Conservation (phyloP, 2,888 invertebrate species). For the Gymnosoma rotundatum region DNA sequence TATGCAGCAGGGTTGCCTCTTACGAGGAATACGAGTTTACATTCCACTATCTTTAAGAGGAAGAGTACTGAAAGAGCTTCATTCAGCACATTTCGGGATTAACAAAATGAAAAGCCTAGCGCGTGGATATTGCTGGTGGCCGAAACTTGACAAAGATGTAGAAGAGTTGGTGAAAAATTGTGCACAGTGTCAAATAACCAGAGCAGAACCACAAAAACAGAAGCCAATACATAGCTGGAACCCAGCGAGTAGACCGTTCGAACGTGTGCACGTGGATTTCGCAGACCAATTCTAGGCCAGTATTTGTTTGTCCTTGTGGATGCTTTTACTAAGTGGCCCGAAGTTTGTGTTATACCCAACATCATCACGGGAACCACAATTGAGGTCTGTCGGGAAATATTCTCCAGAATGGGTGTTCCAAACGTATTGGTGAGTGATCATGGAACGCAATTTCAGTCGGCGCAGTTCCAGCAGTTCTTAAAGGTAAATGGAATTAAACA, state of each 20-base stretch:
- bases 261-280: conserved; percentile 29
- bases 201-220: conserved; percentile 9
- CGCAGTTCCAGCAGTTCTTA: neutral
- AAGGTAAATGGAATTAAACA: conserved; percentile 6
- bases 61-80: conserved; percentile 25
- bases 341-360: conserved; percentile 5
- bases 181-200: too few species aligned
- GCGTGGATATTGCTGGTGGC: conserved; percentile 25
- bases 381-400: conserved; percentile 1
- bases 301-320: too few species aligned
- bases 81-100: conserved; percentile 46
- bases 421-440: conserved; percentile 23
- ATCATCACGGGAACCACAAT: neutral
- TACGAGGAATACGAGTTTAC: conserved; percentile 51
- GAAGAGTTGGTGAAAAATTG: too few species aligned
- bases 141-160: neutral
- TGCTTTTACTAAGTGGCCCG: too few species aligned
- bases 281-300: conserved; percentile 35
- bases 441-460: neutral
- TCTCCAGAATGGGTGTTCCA: neutral
- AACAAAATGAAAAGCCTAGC: conserved; percentile 32
- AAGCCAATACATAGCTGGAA: conserved; percentile 25
- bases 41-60: conserved; percentile 3
- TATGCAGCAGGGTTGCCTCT: conserved; percentile 67
- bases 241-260: conserved; percentile 1